Conservation (phyloP, 2,113 vertebrate species). For the Ancistrus triradiatus region DNA sequence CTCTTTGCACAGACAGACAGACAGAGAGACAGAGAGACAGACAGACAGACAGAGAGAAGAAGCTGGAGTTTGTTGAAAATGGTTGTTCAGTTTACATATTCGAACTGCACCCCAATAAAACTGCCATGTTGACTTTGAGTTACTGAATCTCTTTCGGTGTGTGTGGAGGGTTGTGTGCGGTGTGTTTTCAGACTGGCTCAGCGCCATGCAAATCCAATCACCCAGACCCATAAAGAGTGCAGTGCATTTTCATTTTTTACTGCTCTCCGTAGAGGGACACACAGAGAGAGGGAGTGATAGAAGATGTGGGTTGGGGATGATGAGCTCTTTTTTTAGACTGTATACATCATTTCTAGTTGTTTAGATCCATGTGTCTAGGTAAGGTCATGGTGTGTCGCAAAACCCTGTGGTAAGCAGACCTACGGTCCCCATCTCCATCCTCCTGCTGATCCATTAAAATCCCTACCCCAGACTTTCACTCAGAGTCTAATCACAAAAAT, state of each 20-base stretch:
- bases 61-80: slow-evolving; percentile 27
- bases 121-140: slow-evolving; percentile 49
- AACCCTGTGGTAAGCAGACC: slow-evolving; percentile 23
- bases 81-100: slow-evolving; percentile 43
- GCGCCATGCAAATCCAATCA: slow-evolving; percentile 50
- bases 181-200: slow-evolving; percentile 44
- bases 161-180: slow-evolving; percentile 1
- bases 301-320: neutral
- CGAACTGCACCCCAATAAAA: slow-evolving; percentile 45
- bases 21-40: too few species aligned
- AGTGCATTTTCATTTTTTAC: slow-evolving; percentile 51
- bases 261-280: slow-evolving; percentile 35
- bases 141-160: slow-evolving; percentile 37
- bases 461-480: slow-evolving; percentile 1
- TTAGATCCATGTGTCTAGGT: slow-evolving; percentile 12
- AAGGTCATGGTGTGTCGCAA: slow-evolving; percentile 14
- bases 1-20: neutral
- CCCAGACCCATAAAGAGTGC: slow-evolving; percentile 49
- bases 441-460: slow-evolving; percentile 19
- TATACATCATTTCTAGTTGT: slow-evolving; percentile 13
- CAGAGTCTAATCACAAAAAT: slow-evolving; percentile 6
- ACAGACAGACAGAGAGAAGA: too few species aligned
- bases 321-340: neutral
- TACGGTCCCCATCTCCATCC: slow-evolving; percentile 25
- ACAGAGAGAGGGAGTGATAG: slow-evolving; percentile 7